Base-by-base conservation (phyloP, 2,888 invertebrate species). In the Deroplatys truncata region DNA sequence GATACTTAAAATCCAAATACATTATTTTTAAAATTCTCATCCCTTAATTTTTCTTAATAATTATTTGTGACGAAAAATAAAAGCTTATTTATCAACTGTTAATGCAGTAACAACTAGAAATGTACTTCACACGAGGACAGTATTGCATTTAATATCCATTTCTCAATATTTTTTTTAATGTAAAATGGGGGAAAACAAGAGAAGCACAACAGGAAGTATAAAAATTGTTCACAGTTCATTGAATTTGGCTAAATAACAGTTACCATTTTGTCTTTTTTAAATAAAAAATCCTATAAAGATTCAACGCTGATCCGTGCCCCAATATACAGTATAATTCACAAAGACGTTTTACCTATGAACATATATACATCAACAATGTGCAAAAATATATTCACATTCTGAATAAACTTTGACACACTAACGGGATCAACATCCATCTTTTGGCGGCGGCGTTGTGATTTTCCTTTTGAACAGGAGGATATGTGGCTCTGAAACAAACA, bases 381-480 rank as follows among this genome's bases (percentile, higher is more conserved):
- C 25, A 85, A 35, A 43, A 84, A 88, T 56, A 85, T 85, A 89
- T 85, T 89, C 85, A 89, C 83, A 87, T 43, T 13, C 7, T 43
- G 43, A 43, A 43, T 35, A 7, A 43, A 43, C 43, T 43, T 43
- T 13, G n/a, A 82, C 35, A 28, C 29, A 35, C 4, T 43, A 28
- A 84, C 9, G 29, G 29, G 7, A 82, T 87, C 87, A 87, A 43
- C n/a, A 87, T 29, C 82, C 31, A 82, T 83, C 87, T 72, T 92
- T 92, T 82, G 93, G 92, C 86, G 94, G 94, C 86, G 94, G 94
- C 88, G 94, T 94, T 56, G 96, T 95, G 92, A 95, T 96, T 93
- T 96, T 96, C 93, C 97, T 94, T 93, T 96, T 96, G 94, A 98
- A 98, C 89, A 98, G 95, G 91, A 98, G 94, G 92, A 98, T 97